A percentile compares a stretch with the other conserved stretches of the same genome.
Conservation (phyloP, 2,888 invertebrate species). For the Sesia bembeciformis region DNA sequence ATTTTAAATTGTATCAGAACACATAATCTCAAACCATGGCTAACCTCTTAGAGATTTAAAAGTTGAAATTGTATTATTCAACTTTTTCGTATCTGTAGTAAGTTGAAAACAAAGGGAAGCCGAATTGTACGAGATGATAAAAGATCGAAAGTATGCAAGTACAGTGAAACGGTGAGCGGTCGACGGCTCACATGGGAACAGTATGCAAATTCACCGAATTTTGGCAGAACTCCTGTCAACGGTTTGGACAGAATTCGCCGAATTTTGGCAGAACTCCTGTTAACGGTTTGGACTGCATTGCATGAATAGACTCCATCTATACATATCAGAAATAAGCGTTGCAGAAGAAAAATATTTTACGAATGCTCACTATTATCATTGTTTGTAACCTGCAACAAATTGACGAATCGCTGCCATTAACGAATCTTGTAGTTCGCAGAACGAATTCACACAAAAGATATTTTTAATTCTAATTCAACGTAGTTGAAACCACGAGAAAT, state of each 20-base stretch:
- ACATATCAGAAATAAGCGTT: no score
- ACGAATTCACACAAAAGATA: no score
- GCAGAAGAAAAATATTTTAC: no score
- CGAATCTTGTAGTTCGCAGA: no score
- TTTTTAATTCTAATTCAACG: no score
- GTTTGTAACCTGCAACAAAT: no score
- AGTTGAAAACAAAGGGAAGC: slow-evolving; percentile 13
- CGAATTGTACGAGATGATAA: slow-evolving; percentile 15
- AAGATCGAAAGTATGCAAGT: slow-evolving; percentile 26
- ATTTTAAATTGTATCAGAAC: no score
- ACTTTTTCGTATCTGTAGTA: slow-evolving; percentile 8
- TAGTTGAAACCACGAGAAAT: no score
- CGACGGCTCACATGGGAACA: slow-evolving; percentile 51
- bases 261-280: slow-evolving; percentile 37
- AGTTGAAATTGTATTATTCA: slow-evolving; percentile 10
- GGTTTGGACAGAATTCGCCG: slow-evolving; percentile 24
- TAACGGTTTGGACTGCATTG: slow-evolving; percentile 13
- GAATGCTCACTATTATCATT: no score
- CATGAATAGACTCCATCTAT: not conserved
- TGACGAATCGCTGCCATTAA: no score
- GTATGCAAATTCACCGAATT: slow-evolving; percentile 49
- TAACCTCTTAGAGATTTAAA: slow-evolving; percentile 4
- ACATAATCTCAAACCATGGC: not conserved
- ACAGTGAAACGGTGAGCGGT: slow-evolving; percentile 22
- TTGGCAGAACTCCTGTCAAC: slow-evolving; percentile 36